These are phyloP conservation scores for Cyprichromis sp. DNA, from an alignment of 2,113 vertebrate species.

Conservation along the genomic window DNA sequence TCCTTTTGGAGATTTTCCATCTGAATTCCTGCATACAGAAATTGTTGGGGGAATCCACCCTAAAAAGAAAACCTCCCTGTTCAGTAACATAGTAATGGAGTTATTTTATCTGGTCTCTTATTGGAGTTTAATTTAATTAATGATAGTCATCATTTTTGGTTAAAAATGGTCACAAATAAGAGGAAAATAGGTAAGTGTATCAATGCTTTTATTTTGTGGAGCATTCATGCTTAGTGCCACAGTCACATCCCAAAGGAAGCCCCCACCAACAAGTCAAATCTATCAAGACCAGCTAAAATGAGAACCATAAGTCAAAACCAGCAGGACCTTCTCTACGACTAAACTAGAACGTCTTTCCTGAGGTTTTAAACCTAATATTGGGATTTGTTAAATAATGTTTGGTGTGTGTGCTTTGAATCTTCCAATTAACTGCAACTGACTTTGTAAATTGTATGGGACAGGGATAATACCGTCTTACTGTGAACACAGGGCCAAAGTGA, in stretches of 20 bases:
- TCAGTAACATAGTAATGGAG: background rate
- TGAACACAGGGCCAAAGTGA: background rate
- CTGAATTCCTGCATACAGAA: background rate
- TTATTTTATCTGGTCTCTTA: background rate
- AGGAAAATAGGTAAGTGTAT: background rate
- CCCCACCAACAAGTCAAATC: background rate
- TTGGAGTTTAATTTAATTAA: background rate
- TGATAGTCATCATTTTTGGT: background rate
- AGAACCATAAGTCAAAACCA: background rate
- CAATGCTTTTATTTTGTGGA: background rate
- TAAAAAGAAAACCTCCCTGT: background rate
- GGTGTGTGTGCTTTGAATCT: background rate
- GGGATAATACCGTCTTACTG: background rate
- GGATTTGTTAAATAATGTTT: background rate
- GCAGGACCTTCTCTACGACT: background rate
- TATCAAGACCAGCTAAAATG: background rate
- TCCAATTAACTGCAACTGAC: background rate
- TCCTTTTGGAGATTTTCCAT: background rate
- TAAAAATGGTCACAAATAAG: background rate
- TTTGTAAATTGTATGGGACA: background rate
- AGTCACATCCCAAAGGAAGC: background rate
- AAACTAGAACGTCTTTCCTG: background rate
- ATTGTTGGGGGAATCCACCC: background rate
- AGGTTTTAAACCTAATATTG: background rate
- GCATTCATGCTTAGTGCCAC: background rate